These are phyloP conservation scores for Dermatemys mawii DNA, from an alignment of 2,113 vertebrate species.

Conservation along the genomic window DNA sequence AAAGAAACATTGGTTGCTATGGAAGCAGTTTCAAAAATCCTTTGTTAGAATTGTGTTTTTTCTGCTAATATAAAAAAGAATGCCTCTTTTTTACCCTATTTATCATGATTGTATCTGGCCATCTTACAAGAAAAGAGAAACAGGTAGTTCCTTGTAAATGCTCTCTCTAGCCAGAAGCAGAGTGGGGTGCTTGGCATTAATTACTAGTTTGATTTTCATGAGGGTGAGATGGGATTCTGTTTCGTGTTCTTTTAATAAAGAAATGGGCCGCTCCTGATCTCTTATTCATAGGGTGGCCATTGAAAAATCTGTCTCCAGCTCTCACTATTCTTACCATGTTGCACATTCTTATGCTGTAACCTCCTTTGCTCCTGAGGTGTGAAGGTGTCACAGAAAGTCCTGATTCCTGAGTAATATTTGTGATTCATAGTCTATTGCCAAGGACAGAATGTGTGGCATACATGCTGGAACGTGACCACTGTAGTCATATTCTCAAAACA, in stretches of 20 bases:
- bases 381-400: rapidly evolving
- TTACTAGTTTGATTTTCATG: neutral
- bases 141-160: neutral
- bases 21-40: constrained; percentile 49
- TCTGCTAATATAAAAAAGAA: constrained; percentile 22
- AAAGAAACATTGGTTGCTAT: constrained; percentile 63
- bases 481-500: neutral
- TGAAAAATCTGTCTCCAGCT: neutral
- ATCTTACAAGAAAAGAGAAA: neutral
- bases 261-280: neutral
- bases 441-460: neutral
- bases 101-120: neutral
- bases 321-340: neutral
- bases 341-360: neutral
- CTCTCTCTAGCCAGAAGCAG: neutral
- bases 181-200: neutral
- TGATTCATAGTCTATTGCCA: neutral
- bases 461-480: neutral
- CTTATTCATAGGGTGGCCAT: rapidly evolving
- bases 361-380: neutral
- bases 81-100: neutral
- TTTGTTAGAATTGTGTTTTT: constrained; percentile 59
- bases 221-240: neutral
- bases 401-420: rapidly evolving
- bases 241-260: neutral